Percentiles rank a stretch among this genome's conserved stretches.
Conservation (phyloP, 2,888 invertebrate species). For the Phaonia tiefii region DNA sequence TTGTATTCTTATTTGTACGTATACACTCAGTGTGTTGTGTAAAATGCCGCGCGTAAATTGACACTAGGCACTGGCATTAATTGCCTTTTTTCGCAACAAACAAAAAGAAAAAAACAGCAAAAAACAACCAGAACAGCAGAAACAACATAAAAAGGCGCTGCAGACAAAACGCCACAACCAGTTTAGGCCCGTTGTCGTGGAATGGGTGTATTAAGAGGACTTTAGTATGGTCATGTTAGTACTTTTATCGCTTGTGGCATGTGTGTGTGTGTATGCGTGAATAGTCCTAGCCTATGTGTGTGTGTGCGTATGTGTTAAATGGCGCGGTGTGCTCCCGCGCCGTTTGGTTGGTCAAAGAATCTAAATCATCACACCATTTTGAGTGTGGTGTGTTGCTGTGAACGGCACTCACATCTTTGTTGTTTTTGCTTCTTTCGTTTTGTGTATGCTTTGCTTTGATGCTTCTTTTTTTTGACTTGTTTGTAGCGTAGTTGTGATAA, state of each 20-base stretch:
- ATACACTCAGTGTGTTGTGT: slow-evolving; percentile 49
- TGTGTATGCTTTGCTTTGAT: slow-evolving; percentile 3
- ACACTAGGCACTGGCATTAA: slow-evolving; percentile 66
- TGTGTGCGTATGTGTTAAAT: slow-evolving; percentile 59
- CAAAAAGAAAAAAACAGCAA: not conserved
- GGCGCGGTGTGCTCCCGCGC: slow-evolving; percentile 61
- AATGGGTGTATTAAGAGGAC: too few species aligned
- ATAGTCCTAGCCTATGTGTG: slow-evolving; percentile 35
- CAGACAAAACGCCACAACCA: slow-evolving; percentile 24
- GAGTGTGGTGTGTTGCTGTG: slow-evolving; percentile 59
- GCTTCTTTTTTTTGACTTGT: slow-evolving; percentile 4
- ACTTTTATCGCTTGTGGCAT: slow-evolving; percentile 15
- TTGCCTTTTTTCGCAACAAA: slow-evolving; percentile 56
- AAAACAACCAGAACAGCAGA: slow-evolving; percentile 7
- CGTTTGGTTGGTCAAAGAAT: slow-evolving; percentile 69
- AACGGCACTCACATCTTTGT: slow-evolving; percentile 48
- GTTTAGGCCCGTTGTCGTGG: slow-evolving; percentile 9
- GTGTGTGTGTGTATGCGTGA: slow-evolving; percentile 43
- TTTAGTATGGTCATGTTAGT: not conserved
- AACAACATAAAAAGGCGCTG: not conserved
- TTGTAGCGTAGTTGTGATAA: slow-evolving; percentile 24
- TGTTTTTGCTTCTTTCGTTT: slow-evolving; percentile 10
- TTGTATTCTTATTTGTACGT: not conserved
- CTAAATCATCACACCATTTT: slow-evolving; percentile 71
- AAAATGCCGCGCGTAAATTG: slow-evolving; percentile 68